Evolutionary conservation across 2,797 vertebrate genomes (phyloP), one percentile per base, ranked within the genome.

Genomic region (Silurus aristotelis): DNA sequence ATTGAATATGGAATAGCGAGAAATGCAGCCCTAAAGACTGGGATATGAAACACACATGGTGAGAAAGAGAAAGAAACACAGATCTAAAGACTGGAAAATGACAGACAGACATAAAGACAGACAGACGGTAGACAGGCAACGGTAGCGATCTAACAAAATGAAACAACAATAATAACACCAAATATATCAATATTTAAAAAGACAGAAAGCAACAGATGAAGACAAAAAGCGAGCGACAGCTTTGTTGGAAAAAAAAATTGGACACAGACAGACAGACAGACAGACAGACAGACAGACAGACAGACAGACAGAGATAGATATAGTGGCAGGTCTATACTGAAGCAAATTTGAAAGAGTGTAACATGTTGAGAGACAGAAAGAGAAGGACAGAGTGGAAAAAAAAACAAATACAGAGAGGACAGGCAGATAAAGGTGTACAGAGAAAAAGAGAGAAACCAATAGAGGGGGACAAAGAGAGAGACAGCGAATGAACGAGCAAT

Each of bases 231-330:
- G 8, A 27, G 61, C 43, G 79, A 25, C 56, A 83, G 22, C 27
- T 19, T 55, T 12, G 97, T 96, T 97, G 96, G 66, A 96, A 97
- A 98, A 97, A 96, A 95, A 95, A 95, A 94, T 77, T 31, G 6
- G n/a, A 66, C 12, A 93, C 93, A 95, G 94, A 96, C 94, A 94
- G 94, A 95, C 93, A 94, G 93, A 92, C 92, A 93, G 94, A 94
- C 93, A 95, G 52, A 43, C 60, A 63, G 17, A 95, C 93, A 94
- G 93, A 92, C 92, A 93, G 94, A 94, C 93, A 95, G 52, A 43
- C 60, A 63, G 17, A 48, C 20, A 80, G 19, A 79, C 12, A 31
- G 3, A 31, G 31, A 31, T 31, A 43, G 17, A 43, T 9, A 7
- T 52, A 52, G 48, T 52, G 10, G 48, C 48, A 38, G 38, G 38